Evolutionary conservation across 2,888 invertebrate species (phyloP).

Genomic region (Pandemis corylana): DNA sequence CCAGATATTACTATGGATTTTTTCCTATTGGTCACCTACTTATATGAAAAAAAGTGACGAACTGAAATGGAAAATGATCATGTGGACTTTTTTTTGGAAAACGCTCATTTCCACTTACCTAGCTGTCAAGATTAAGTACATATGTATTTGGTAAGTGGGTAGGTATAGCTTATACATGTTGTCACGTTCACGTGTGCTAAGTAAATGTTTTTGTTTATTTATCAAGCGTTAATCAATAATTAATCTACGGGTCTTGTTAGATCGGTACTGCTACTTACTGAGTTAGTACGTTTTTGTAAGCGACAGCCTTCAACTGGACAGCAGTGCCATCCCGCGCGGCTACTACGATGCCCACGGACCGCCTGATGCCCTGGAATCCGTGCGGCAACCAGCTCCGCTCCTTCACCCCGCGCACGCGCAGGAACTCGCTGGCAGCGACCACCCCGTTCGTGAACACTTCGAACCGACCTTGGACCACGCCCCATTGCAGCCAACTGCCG

Average conservation of each 20-base stretch:
- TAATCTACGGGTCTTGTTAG: not conserved
- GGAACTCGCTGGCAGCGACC: conserved; percentile 58
- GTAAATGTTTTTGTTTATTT: too few species aligned
- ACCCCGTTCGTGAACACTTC: conserved; percentile 71
- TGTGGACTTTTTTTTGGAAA: too few species aligned
- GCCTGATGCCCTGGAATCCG: conserved; percentile 58
- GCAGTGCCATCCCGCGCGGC: conserved; percentile 83
- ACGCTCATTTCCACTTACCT: too few species aligned
- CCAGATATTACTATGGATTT: too few species aligned
- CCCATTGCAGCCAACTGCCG: conserved; percentile 87
- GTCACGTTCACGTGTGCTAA: too few species aligned
- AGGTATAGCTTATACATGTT: too few species aligned
- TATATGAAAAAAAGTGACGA: too few species aligned
- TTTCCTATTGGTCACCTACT: too few species aligned
- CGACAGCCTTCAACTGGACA: conserved; percentile 81
- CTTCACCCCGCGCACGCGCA: conserved; percentile 82
- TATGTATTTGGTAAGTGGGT: too few species aligned
- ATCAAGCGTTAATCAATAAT: too few species aligned
- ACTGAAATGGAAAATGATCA: too few species aligned
- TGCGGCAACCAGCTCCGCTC: conserved; percentile 74
- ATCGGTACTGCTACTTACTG: conserved; percentile 78
- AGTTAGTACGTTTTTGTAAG: conserved; percentile 78
- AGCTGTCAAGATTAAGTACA: too few species aligned
- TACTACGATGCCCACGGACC: conserved; percentile 68
- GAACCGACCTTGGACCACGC: conserved; percentile 85